phyloP scores from a whole-genome alignment of 2,797 vertebrate genomes.

The Melanogrammus aeglefinus region DNA sequence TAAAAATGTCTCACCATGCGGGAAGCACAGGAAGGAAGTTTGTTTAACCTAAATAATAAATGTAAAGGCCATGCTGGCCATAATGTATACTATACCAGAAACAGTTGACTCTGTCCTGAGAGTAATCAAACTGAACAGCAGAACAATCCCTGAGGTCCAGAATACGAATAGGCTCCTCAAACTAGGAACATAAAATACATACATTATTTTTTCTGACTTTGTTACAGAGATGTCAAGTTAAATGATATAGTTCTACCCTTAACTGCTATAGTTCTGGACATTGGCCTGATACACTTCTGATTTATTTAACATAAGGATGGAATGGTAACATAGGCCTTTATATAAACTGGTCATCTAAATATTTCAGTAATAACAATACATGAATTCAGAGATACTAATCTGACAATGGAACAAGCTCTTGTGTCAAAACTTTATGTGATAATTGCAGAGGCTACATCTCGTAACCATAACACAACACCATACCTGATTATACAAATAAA shows the following conservation, averaged over 20 bases:
- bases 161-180: conserved; percentile 85
- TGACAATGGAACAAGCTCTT: neutral
- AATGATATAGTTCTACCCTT: neutral
- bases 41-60: neutral
- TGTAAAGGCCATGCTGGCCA: neutral
- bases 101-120: conserved; percentile 92
- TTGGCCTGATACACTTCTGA: neutral
- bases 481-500: neutral
- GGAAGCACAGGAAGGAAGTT: neutral
- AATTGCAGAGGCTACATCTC: neutral
- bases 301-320: neutral
- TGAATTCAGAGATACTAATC: neutral
- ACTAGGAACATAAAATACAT: conserved; percentile 63
- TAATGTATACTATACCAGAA: conserved; percentile 79
- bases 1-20: too few relatives aligned
- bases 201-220: neutral
- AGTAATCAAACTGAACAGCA: conserved; percentile 95
- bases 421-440: neutral
- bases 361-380: neutral
- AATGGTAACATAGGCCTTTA: neutral
- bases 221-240: neutral
- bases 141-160: conserved; percentile 88
- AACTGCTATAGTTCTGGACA: neutral
- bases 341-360: neutral
- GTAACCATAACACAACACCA: neutral